Percentiles rank a stretch among this genome's conserved stretches.
Conservation (phyloP, 1,140 invertebrate genomes). For the Camponotus floridanus region DNA sequence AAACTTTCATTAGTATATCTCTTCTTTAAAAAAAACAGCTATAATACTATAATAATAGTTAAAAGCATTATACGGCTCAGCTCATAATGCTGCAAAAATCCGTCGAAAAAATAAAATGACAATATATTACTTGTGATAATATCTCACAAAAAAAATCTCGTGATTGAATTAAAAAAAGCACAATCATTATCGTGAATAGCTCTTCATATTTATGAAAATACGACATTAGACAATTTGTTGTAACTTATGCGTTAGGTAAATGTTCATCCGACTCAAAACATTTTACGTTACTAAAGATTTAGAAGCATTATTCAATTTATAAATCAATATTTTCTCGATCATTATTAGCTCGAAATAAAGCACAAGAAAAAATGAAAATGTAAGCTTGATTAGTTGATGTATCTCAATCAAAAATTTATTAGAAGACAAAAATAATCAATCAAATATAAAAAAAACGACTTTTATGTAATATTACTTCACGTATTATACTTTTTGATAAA, state of each 20-base stretch:
- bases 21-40: conserved; percentile 6
- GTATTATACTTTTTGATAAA: conserved; percentile 4
- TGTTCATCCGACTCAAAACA: not conserved
- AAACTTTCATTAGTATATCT: conserved; percentile 46
- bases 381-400: conserved; percentile 21
- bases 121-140: conserved; percentile 39
- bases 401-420: conserved; percentile 44
- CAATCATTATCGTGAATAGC: conserved; percentile 32
- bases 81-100: conserved; percentile 9
- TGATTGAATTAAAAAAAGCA: conserved; percentile 21
- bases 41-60: conserved; percentile 37
- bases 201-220: conserved; percentile 31
- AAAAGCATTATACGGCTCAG: conserved; percentile 25
- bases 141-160: conserved; percentile 32
- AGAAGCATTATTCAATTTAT: too few relatives aligned
- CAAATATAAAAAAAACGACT: not conserved
- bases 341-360: not conserved
- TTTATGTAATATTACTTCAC: conserved; percentile 4
- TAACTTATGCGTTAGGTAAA: not conserved
- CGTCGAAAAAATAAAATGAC: conserved; percentile 46
- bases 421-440: conserved; percentile 24
- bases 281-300: conserved; percentile 20
- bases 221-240: not conserved
- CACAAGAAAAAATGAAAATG: conserved; percentile 25
- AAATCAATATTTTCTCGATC: conserved; percentile 38